Conservation (phyloP, 2,888 invertebrate species). For the Eumerus sabulonum region DNA sequence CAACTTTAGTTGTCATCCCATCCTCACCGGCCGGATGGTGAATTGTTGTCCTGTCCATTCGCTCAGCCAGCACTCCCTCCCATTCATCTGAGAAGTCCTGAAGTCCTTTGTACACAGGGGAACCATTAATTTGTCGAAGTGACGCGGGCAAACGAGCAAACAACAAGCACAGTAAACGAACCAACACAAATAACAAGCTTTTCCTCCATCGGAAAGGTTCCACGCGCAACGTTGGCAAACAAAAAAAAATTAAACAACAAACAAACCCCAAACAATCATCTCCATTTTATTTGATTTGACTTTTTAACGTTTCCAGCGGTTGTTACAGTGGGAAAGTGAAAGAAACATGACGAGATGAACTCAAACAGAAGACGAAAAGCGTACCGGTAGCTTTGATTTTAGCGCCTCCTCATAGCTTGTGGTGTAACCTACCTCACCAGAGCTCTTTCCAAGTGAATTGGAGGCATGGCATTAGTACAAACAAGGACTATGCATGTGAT, state of each 20-base stretch:
- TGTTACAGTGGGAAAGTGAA: conserved; percentile 13
- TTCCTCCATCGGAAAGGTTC: conserved; percentile 12
- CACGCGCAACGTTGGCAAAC: conserved; percentile 12
- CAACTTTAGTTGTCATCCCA: conserved; percentile 6
- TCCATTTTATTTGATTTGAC: conserved; percentile 56
- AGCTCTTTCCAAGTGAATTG: no score
- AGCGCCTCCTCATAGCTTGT: no score
- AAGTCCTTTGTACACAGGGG: conserved; percentile 22
- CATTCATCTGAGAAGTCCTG: neutral
- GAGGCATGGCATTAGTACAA: no score
- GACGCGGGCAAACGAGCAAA: conserved; percentile 55
- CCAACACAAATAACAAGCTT: conserved; percentile 46
- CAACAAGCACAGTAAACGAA: conserved; percentile 31
- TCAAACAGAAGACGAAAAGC: conserved; percentile 43
- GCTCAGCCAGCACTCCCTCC: conserved; percentile 16
- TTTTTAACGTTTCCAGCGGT: conserved; percentile 39
- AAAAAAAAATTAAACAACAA: conserved; percentile 20
- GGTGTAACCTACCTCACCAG: no score
- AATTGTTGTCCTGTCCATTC: neutral
- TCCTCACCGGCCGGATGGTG: neutral
- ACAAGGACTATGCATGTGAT: no score
- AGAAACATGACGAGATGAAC: conserved; percentile 33
- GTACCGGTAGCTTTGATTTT: neutral
- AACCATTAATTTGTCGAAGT: conserved; percentile 46
- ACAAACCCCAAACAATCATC: conserved; percentile 54